Percentiles rank a stretch among this genome's conserved stretches.
These are phyloP conservation scores for Platygyra sinensis DNA, from an alignment of 64 coral and sea anemone genomes.

Conservation along the genomic window DNA sequence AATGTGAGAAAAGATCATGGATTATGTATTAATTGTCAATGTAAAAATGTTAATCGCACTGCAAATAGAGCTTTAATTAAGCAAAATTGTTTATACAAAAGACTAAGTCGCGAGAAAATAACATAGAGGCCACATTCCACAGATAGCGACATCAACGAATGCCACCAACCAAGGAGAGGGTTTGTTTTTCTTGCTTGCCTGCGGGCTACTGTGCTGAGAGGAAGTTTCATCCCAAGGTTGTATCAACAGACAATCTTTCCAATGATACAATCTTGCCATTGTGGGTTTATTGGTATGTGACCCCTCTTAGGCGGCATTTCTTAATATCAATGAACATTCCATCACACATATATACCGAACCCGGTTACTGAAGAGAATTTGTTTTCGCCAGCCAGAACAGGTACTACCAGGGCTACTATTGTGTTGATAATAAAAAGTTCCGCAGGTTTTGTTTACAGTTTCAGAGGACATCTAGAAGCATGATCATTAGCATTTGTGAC, in stretches of 20 bases:
- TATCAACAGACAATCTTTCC: background rate
- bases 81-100: slow-evolving; percentile 9
- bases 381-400: background rate
- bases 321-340: background rate
- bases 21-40: background rate
- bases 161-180: background rate
- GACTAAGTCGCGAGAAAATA: background rate
- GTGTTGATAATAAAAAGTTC: no score
- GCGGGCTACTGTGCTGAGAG: background rate
- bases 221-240: background rate
- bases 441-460: no score
- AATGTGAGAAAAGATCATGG: background rate
- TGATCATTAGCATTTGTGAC: no score
- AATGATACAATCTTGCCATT: no score
- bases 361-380: background rate
- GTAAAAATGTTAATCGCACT: background rate
- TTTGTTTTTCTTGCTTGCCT: background rate
- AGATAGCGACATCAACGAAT: background rate
- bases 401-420: background rate
- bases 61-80: background rate
- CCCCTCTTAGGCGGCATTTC: background rate
- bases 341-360: background rate
- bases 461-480: no score
- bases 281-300: background rate
- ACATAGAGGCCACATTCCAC: background rate